Evolutionary conservation across 2,888 invertebrate species (phyloP), one percentile per base, ranked within the genome.

Genomic region (Ophion ventricosus): DNA sequence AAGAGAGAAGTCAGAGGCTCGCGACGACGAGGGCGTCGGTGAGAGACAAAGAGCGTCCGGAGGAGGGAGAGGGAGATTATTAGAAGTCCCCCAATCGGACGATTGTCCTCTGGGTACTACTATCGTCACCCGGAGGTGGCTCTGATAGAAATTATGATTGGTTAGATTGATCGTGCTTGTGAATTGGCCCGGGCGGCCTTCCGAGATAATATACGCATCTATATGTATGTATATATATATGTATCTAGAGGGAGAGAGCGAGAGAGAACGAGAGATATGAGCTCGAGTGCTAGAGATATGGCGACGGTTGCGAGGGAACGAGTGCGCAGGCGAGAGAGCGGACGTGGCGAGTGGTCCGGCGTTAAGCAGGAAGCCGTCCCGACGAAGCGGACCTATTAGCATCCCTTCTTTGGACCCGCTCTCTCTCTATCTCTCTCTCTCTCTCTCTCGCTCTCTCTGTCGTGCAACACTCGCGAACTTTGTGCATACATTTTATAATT

Each of bases 351-450:
- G 91, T 91, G 92, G 92, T 90, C 90, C 90, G 91, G 92, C 92
- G 93, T 92, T 92, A 93, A 93, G 94, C 94, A 94, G 93, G 93
- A 94, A 94, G 93, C 94, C 93, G 94, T 94, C 95, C 94, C 95
- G 95, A 94, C 94, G 94, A 93, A 93, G 92, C 93, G 92, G 91
- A 92, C 91, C 93, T 93, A 94, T 94, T 94, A 94, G 94, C 94
- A 94, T 94, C 94, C 94, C 94, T 94, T 94, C 84, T 84, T 80
- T 81, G 73, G 70, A 61, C 83, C 82, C 86, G 87, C 94, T 93
- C 87, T 80, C 17, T 54, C 54, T 54, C 54, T 86, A 87, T 86
- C 85, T 86, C 86, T 87, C 85, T 75, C 79, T 80, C 80, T 66
- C 77, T 70, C 72, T 56, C 82, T 59, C 72, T 20, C 56, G 20